Evolutionary conservation across 2,888 invertebrate genomes (phyloP), one percentile per base, ranked within the genome.

Genomic region (Eupithecia subumbrata): DNA sequence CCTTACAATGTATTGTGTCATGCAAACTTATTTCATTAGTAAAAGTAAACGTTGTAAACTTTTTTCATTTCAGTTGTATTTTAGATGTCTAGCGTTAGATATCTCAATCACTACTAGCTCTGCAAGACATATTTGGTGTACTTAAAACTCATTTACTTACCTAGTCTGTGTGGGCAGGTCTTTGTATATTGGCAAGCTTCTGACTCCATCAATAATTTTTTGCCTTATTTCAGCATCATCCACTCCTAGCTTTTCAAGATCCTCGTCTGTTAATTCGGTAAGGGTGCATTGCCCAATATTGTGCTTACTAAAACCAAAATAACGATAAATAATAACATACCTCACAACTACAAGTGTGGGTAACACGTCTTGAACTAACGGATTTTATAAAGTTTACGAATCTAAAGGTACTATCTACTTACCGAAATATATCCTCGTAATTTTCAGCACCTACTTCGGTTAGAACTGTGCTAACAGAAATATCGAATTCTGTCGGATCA

Each of bases 341-440:
- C n/a, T n/a, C n/a, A 52, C 9, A n/a, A 52, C 8, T 16, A 5
- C 45, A 45, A 45, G 45, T 14, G 43, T 52, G 52, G 52, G 52
- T 56, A 48, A 48, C 8, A n/a, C 8, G n/a, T 52, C 9, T 9
- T 52, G 18, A 30, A 30, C 30, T 7, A 3, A 9, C 0, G 52
- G 52, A 52, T 52, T n/a, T 52, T n/a, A 16, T 5, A 45, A 5
- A 18, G 16, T 45, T 16, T 9, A 40, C 9, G 40, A 52, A 52
- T 52, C 1, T n/a, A 52, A n/a, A 52, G 30, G 30, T 30, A 30
- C n/a, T 37, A 7, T n/a, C 7, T n/a, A 74, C 83, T 85, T 87
- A 95, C 95, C 88, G 91, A 81, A 95, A 95, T 80, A 92, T 86
- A 78, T 92, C 87, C 48, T 92, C 84, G 82, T 93, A 95, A 88